These are phyloP conservation scores for Aethes cnicana DNA, from an alignment of 2,888 invertebrate species.

Conservation along the genomic window DNA sequence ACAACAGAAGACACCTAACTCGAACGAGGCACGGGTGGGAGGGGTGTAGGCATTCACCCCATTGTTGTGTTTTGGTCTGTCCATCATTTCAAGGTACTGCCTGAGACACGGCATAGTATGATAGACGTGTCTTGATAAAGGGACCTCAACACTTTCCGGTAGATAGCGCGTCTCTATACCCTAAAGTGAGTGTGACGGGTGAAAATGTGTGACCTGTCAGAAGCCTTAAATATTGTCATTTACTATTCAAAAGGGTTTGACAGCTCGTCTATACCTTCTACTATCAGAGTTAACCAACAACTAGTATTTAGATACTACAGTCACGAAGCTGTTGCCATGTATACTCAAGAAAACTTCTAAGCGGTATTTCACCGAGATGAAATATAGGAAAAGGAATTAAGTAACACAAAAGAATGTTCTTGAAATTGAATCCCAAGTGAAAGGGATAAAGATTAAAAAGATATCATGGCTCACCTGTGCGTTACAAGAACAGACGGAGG, in stretches of 20 bases:
- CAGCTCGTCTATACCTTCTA: background rate
- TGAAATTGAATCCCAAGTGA: constrained; percentile 18
- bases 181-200: constrained; percentile 22
- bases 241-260: constrained; percentile 7
- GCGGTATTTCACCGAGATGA: background rate
- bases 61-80: constrained; percentile 36
- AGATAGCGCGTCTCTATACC: constrained; percentile 13
- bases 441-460: constrained; percentile 45
- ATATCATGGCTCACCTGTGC: constrained; percentile 40
- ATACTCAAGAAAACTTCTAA: constrained; percentile 1
- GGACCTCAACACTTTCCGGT: constrained; percentile 31
- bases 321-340: too few relatives aligned
- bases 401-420: constrained; percentile 8
- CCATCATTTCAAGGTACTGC: constrained; percentile 38
- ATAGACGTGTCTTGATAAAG: constrained; percentile 31
- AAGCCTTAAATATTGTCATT: constrained; percentile 1
- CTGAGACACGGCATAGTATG: constrained; percentile 25
- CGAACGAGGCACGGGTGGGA: constrained; percentile 35
- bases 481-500: constrained; percentile 20
- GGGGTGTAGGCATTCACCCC: constrained; percentile 30
- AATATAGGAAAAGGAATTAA: background rate
- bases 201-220: constrained; percentile 16
- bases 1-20: constrained; percentile 2
- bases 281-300: too few relatives aligned
- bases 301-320: too few relatives aligned